Percentiles rank a stretch among this genome's conserved stretches.
These are phyloP conservation scores for Trachelus stipa DNA, from an alignment of 2,888 invertebrate species.

Conservation along the genomic window DNA sequence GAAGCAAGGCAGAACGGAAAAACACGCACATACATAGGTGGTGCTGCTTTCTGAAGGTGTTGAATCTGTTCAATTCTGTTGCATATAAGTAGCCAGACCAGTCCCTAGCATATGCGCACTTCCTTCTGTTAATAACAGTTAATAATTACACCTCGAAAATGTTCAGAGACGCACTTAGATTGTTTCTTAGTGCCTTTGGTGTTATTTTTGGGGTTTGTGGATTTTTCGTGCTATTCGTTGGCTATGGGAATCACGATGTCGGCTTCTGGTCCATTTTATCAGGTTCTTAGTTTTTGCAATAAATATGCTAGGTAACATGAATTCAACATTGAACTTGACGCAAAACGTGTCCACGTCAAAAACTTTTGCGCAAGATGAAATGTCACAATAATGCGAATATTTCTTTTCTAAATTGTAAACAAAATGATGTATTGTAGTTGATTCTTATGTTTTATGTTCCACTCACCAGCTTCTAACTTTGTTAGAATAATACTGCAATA, in stretches of 20 bases:
- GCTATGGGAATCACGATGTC: conserved; percentile 39
- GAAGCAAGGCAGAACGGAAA: neutral
- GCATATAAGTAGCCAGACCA: neutral
- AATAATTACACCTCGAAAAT: conserved; percentile 31
- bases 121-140: neutral
- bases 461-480: neutral
- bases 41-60: neutral
- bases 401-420: neutral
- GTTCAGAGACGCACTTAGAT: conserved; percentile 32
- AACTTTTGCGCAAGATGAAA: neutral
- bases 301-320: neutral
- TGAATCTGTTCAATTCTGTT: neutral
- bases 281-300: conserved; percentile 29
- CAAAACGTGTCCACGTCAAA: neutral
- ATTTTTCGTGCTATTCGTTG: conserved; percentile 40
- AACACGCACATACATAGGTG: neutral
- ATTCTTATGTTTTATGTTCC: neutral
- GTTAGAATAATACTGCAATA: neutral
- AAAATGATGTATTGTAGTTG: neutral
- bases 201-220: conserved; percentile 35
- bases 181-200: conserved; percentile 39
- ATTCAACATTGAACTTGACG: neutral
- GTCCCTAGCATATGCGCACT: neutral
- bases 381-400: neutral
- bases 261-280: conserved; percentile 49